Conservation (phyloP, 2,888 invertebrate genomes). For the Leucozona laternaria region DNA sequence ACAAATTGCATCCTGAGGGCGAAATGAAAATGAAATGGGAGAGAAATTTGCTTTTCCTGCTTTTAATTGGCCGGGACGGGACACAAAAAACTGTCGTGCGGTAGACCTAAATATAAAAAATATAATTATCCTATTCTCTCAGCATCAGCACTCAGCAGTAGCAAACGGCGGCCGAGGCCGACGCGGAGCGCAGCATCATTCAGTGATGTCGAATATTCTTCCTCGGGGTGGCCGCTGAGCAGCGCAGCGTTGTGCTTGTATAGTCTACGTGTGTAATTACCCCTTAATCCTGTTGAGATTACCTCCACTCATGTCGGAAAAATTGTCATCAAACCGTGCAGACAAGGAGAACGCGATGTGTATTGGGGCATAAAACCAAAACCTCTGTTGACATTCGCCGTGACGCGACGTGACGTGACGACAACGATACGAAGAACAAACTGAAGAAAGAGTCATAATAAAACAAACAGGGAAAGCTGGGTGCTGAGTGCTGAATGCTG, state of each 20-base stretch:
- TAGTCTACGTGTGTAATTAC: constrained; percentile 60
- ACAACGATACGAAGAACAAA: constrained; percentile 4
- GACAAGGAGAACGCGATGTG: constrained; percentile 58
- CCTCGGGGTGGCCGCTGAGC: constrained; percentile 31
- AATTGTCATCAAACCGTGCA: constrained; percentile 67
- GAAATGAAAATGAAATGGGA: constrained; percentile 43
- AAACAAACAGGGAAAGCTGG: neutral
- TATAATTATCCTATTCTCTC: constrained; percentile 54
- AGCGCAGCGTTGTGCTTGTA: neutral
- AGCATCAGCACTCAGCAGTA: neutral
- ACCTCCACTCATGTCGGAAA: constrained; percentile 66
- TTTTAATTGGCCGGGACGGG: constrained; percentile 61
- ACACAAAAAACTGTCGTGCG: constrained; percentile 36
- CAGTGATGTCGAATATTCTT: constrained; percentile 17
- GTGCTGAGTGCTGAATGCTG: neutral
- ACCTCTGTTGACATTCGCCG: constrained; percentile 65
- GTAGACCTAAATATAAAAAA: constrained; percentile 59
- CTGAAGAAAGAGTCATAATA: neutral
- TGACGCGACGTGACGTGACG: constrained; percentile 46
- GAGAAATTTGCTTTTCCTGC: constrained; percentile 30
- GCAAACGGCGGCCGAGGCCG: neutral
- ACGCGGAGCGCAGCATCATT: neutral
- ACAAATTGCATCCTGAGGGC: constrained; percentile 72
- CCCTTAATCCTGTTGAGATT: constrained; percentile 74
- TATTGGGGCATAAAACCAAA: constrained; percentile 63